Base-by-base conservation (phyloP, 1,140 invertebrate species). In the Chionoecetes opilio region DNA sequence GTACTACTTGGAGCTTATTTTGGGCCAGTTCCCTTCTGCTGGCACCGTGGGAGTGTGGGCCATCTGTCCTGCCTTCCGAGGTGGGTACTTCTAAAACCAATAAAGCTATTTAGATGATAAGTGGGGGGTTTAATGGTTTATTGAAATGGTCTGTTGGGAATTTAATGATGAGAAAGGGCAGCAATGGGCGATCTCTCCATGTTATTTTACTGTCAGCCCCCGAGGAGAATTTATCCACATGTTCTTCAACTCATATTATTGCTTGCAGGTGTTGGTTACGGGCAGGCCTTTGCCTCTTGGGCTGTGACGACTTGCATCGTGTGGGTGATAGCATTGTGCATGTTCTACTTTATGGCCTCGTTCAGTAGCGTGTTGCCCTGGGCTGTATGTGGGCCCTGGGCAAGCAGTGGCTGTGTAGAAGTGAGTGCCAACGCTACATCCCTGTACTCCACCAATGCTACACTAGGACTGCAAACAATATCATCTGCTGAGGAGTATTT, bases 311-410 rank as follows among this genome's bases (percentile, higher is more conserved):
- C 97, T 5, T 97, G 97, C 95, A 97, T 97, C 94, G 97, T 97
- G 37, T 96, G 96, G 29, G 82, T 97, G 9, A 97, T 97, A 97
- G 98, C 98, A 82, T 98, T 98, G 98, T 98, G 98, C 82, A 98
- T 99, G 46, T 98, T 98, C 97, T 99, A 99, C 97, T 98, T 99
- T 97, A 98, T 98, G 94, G 98, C 98, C 35, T 98, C 98, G 96
- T 96, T 96, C 92, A 97, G 97, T 82, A 97, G 97, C 92, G 97
- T 98, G 95, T 96, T 99, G 93, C 98, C 98, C 0, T 99, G 98
- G 98, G 98, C 98, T 96, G 98, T 98, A 95, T 99, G 98, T 96
- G 98, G 98, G 35, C 34, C 87, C 89, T 93, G 96, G 95, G 63
- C 95, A 11, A 31, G 34, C 41, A 46, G n/a, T 2, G 38, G 1